Evolutionary conservation across 2,888 invertebrate species (phyloP), one percentile per base, ranked within the genome.

Genomic region (Cordilura impudica): DNA sequence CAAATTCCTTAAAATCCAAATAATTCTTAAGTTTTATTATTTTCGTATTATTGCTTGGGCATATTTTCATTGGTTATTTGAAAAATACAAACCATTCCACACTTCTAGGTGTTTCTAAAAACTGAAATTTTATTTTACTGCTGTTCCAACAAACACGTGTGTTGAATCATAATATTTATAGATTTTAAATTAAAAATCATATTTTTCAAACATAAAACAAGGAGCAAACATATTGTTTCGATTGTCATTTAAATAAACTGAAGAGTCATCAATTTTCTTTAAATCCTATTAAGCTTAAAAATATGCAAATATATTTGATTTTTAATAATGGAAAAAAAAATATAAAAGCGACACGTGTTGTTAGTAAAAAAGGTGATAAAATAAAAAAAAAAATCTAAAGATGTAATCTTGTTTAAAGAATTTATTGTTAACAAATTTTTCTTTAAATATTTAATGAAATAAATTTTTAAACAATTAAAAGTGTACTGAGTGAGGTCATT

Each of bases 131-230:
- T 18, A 14, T 19, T 31, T 8, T 8, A 4, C 12, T 45, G n/a
- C 19, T 26, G 2, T 51, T 3, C 8, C 10, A 45, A 19, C 8
- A 16, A 39, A 69, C 73, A 78, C 78, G 78, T 78, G 78, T 21
- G 53, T 26, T 21, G 43, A 67, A 69, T 74, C 74, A 74, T n/a
- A 78, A 74, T 78, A 74, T 78, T 78, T 78, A 74, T 65, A 66
- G 74, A 61, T 39, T 66, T 61, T 74, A 66, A 73, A 69, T 70
- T 65, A 70, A 71, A 66, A 65, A 56, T 29, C 29, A 14, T 18
- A 39, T 58, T 23, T 29, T 56, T 58, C 67, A 19, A 18, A 1
- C 6, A 39, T 47, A 18, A 56, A 19, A 21, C 7, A 58, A 39
- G 2, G 12, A 63, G 19, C 49, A 63, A 78, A 49, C 74, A 61